Evolutionary conservation across 2,888 invertebrate species (phyloP), one percentile per base, ranked within the genome.

Genomic region (Aproaerema taeniolella): DNA sequence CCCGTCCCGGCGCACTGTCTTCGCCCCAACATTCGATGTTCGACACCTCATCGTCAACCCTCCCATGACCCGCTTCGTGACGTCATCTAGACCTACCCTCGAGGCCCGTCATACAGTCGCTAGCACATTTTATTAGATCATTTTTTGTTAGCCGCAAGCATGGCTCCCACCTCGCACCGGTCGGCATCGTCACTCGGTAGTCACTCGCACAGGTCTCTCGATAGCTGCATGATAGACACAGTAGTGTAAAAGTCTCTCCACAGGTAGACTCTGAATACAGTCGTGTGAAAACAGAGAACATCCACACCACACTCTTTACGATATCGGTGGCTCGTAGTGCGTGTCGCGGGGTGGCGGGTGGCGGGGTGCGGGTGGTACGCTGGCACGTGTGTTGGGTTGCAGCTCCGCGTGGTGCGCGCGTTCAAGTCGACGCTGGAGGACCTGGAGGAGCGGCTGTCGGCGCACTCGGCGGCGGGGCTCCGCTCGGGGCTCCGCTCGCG

Each of bases 401-500:
- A 99, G 99, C 94, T 99, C 90, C 96, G 99, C 89, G 99, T 99
- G 89, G 98, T 99, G 90, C 96, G 98, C 91, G 99, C 99, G 85
- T 99, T 99, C 95, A 97, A 95, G 91, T 97, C 97, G 75, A 98
- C 95, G 79, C 91, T 99, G 91, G 99, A 99, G 92, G 99, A 99
- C 90, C 90, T 99, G 90, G 98, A 97, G 90, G 99, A 99, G 89
- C 94, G 97, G 72, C 96, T 98, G 87, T 98, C 97, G 86, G 93
- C 97, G 88, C 97, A 98, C 92, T 97, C 97, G 91, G 93, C 96
- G 87, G 95, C 95, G 88, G 95, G 95, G 83, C 92, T 95, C 88
- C 95, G 95, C 89, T 93, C 93, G 89, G 91, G 93, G 75, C 93
- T 80, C 66, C 83, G 85, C 58, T 89, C 92, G 69, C 35, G 35